Conservation (phyloP, 2,113 vertebrate genomes). For the Megaceryle maxima region DNA sequence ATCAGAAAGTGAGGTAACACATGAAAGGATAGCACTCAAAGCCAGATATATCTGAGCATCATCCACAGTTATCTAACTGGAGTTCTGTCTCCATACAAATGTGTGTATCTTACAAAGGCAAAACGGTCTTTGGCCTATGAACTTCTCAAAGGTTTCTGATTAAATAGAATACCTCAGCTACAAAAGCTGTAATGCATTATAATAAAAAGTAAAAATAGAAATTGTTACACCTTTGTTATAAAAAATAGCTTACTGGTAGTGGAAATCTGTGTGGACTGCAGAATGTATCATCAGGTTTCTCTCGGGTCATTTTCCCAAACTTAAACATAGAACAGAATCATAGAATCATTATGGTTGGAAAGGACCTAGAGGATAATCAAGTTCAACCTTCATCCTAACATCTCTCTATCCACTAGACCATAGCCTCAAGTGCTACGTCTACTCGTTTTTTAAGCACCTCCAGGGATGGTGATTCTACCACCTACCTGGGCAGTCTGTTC, state of each 20-base stretch:
- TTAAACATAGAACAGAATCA: background rate
- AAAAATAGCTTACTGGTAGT: background rate
- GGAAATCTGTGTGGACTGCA: background rate
- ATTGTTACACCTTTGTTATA: background rate
- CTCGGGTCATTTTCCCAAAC: background rate
- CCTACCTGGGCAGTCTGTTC: no score
- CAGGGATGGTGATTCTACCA: no score
- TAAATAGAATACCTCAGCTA: background rate
- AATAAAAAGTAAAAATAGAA: background rate
- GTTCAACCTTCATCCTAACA: no score
- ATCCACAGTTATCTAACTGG: background rate
- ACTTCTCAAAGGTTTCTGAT: background rate
- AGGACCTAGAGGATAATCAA: no score
- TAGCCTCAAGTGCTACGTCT: no score
- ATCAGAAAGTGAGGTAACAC: background rate
- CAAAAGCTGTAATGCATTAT: background rate
- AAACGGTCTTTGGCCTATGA: background rate
- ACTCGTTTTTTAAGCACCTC: no score
- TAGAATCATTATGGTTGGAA: no score
- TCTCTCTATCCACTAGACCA: no score
- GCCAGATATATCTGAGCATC: background rate
- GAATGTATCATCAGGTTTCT: background rate
- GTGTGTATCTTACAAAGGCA: background rate
- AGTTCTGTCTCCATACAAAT: background rate
- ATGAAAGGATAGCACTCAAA: background rate